Evolutionary conservation across 2,113 vertebrate genomes (phyloP), one percentile per base, ranked within the genome.

Genomic region (Oriolus oriolus): DNA sequence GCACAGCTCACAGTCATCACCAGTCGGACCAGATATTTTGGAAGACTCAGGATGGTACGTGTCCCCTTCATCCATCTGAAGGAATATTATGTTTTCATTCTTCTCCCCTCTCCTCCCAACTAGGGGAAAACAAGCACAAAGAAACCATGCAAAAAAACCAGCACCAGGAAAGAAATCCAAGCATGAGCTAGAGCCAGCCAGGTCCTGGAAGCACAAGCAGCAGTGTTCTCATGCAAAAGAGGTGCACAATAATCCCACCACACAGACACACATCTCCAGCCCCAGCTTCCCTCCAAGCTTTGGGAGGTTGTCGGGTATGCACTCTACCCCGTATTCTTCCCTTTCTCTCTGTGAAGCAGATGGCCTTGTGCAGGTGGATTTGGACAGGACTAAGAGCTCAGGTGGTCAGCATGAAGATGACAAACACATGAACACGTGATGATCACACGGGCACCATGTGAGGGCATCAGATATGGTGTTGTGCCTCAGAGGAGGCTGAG

Each of bases 261-360:
- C 53, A 39, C 33, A 78, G 47, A 41, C 63, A 74, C 13, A 41
- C 1, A 1, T 21, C 41, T 52, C 49, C 45, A 61, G 9, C 49
- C 70, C 66, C 74, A 54, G 42, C 6, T 44, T 44, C 39, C 21
- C 28, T 63, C 41, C 45, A 31, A 57, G 33, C 45, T 78, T 30
- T 30, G 16, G 42, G 0, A 3, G 27, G 45, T 77, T 85, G 22
- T 84, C 0, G 2, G 81, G 56, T 86, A 75, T 14, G 19, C 39
- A 57, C 10, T 33, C 89, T 77, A 69, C 47, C 81, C 89, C 6
- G 10, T 84, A 96, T 47, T 93, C 78, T 95, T 93, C 92, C 70
- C 77, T 92, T 83, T 81, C 68, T 8, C 47, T 69, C 64, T 49
- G 12, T 66, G 35, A 78, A 91, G 33, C 11, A 35, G 71, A 23